Percentiles rank a stretch among this genome's conserved stretches.
Evolutionary conservation across 2,113 vertebrate genomes (phyloP).

Genomic region (Cyphomyrus discorhynchus): DNA sequence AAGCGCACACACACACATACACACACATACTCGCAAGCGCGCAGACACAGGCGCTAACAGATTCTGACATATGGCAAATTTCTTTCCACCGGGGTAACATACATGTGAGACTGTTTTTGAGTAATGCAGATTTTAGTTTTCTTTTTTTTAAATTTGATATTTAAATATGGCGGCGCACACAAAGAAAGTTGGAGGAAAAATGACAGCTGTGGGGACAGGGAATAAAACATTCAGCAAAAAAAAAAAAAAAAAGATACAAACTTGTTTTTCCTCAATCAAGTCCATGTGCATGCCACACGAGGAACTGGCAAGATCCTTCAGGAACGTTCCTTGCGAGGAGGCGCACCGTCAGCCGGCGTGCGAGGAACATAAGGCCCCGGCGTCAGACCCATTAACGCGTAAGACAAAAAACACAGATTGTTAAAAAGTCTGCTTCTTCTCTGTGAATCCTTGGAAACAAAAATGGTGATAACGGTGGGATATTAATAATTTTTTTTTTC

Average conservation of each 20-base stretch:
- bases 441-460: constrained; percentile 45
- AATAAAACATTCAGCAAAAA: constrained; percentile 37
- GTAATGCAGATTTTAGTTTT: constrained; percentile 45
- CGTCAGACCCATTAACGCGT: constrained; percentile 57
- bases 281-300: constrained; percentile 63
- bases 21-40: constrained; percentile 26
- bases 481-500: constrained; percentile 26
- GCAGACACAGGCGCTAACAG: constrained; percentile 32
- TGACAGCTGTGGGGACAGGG: constrained; percentile 45
- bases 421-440: constrained; percentile 49
- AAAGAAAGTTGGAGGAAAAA: constrained; percentile 27
- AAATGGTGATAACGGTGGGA: constrained; percentile 42
- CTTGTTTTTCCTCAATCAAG: constrained; percentile 51
- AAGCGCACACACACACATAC: constrained; percentile 43
- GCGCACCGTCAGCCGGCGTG: constrained; percentile 59
- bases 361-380: constrained; percentile 56
- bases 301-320: constrained; percentile 66
- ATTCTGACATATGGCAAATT: not conserved
- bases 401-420: constrained; percentile 66
- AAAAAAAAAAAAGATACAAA: constrained; percentile 43
- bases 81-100: constrained; percentile 49
- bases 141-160: constrained; percentile 33
- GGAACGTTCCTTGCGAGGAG: constrained; percentile 43
- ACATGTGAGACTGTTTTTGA: constrained; percentile 57
- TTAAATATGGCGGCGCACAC: constrained; percentile 58